Conservation (phyloP, 2,797 vertebrate genomes). For the Cetoscarus ocellatus region DNA sequence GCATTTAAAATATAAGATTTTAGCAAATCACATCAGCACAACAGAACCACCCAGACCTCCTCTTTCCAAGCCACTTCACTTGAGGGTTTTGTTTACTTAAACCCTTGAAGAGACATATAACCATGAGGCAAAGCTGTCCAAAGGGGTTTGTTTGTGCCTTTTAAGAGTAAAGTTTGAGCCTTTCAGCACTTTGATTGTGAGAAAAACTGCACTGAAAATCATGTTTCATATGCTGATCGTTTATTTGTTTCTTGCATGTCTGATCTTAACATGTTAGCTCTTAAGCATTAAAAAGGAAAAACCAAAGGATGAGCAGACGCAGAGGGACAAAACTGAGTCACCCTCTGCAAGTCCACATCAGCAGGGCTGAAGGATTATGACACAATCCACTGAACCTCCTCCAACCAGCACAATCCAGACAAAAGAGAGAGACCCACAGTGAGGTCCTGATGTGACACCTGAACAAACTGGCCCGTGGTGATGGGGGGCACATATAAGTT, state of each 20-base stretch:
- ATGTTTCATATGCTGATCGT: too few species aligned
- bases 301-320: neutral
- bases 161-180: too few species aligned
- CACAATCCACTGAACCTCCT: slow-evolving; percentile 35
- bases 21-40: too few species aligned
- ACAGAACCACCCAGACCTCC: too few species aligned
- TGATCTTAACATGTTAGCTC: neutral
- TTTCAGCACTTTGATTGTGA: too few species aligned
- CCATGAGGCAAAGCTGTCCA: too few species aligned
- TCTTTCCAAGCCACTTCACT: too few species aligned
- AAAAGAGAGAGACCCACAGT: slow-evolving; percentile 6
- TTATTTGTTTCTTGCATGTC: neutral
- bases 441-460: slow-evolving; percentile 34
- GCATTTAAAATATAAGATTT: too few species aligned
- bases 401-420: slow-evolving; percentile 35
- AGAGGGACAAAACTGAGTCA: slow-evolving; percentile 25
- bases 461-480: slow-evolving; percentile 19
- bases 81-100: too few species aligned
- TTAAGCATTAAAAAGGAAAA: neutral
- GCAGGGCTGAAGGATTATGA: slow-evolving; percentile 36
- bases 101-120: too few species aligned
- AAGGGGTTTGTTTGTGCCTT: too few species aligned
- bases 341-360: slow-evolving; percentile 39
- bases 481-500: neutral
- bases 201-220: too few species aligned